Evolutionary conservation across 2,797 vertebrate genomes (phyloP).

Genomic region (Takifugu rubripes): DNA sequence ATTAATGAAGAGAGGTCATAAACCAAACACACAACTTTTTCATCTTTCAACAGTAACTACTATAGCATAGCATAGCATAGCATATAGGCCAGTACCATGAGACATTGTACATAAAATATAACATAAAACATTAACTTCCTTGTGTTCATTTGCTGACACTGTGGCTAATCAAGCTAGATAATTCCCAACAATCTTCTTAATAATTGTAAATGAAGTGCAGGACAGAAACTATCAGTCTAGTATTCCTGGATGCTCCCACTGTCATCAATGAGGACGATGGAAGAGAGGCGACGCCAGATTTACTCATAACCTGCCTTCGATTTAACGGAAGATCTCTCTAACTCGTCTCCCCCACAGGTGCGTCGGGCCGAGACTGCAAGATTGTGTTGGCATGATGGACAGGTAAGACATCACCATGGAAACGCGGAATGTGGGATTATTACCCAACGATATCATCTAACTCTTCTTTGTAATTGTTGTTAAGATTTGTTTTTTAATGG

Average conservation of each 20-base stretch:
- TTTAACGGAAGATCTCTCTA: constrained; percentile 55
- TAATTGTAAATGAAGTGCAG: not conserved
- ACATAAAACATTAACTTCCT: too few relatives aligned
- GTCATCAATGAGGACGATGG: constrained; percentile 20
- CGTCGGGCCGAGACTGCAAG: constrained; percentile 88
- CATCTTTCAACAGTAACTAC: too few relatives aligned
- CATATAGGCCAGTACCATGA: too few relatives aligned
- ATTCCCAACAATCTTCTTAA: constrained; percentile 3
- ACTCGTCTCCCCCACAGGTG: constrained; percentile 79
- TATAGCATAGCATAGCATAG: too few relatives aligned
- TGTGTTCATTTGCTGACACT: not conserved
- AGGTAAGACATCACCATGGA: constrained; percentile 73
- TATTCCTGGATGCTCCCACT: not conserved
- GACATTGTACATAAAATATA: too few relatives aligned
- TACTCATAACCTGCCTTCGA: constrained; percentile 55
- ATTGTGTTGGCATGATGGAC: constrained; percentile 98
- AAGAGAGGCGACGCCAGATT: constrained; percentile 45
- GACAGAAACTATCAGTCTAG: not conserved
- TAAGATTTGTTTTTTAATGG: too few relatives aligned
- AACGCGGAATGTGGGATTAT: constrained; percentile 4
- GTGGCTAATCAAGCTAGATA: not conserved
- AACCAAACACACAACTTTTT: too few relatives aligned
- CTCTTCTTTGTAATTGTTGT: too few relatives aligned
- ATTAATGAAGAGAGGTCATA: too few relatives aligned
- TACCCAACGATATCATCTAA: too few relatives aligned